Percentiles rank a stretch among this genome's conserved stretches.
Conservation (phyloP, 2,113 vertebrate species). For the Oceanodroma tethys region DNA sequence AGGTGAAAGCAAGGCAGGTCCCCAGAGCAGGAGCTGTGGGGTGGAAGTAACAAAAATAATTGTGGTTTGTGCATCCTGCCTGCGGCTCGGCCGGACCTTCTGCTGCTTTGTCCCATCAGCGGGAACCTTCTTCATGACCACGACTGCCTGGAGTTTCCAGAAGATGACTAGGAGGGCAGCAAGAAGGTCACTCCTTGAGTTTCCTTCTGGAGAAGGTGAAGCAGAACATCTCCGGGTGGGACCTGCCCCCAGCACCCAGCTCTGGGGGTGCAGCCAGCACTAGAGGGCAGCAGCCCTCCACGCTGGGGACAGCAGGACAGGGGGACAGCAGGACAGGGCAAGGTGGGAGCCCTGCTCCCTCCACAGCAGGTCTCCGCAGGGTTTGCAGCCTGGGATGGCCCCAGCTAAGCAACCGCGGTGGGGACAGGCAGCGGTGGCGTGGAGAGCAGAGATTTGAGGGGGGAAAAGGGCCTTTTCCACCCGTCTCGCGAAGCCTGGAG, state of each 20-base stretch:
- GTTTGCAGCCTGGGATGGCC: rapidly evolving
- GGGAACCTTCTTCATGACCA: not conserved
- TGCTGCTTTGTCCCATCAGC: not conserved
- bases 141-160: not conserved
- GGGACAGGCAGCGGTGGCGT: not conserved
- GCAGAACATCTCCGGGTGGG: not conserved
- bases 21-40: not conserved
- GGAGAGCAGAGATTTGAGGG: too few species aligned
- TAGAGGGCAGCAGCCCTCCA: constrained; percentile 12
- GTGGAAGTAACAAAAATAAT: not conserved
- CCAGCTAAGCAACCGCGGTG: rapidly evolving
- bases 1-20: not conserved
- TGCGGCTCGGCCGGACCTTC: not conserved
- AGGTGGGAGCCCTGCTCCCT: not conserved
- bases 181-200: rapidly evolving
- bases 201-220: not conserved
- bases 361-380: rapidly evolving
- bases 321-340: not conserved
- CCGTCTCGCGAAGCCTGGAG: rapidly evolving
- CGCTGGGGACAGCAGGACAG: not conserved
- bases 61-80: not conserved
- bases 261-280: not conserved
- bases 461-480: not conserved
- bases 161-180: too few species aligned
- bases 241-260: not conserved